These are phyloP conservation scores for Mycteria americana DNA, from an alignment of 2,797 vertebrate genomes.

Conservation along the genomic window DNA sequence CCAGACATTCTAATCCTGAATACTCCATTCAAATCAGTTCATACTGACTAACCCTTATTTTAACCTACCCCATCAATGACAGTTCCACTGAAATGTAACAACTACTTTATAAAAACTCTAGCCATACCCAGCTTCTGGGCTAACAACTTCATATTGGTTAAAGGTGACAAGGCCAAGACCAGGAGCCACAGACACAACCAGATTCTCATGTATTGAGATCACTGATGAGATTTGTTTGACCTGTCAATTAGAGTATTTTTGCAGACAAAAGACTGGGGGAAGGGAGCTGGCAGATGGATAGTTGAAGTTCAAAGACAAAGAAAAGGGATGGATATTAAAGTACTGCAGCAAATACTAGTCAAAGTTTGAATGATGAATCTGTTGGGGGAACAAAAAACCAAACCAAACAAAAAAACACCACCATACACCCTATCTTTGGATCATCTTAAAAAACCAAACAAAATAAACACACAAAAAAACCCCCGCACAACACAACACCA, in stretches of 20 bases:
- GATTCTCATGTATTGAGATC: constrained; percentile 43
- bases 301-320: neutral
- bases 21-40: neutral
- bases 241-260: constrained; percentile 48
- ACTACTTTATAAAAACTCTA: neutral
- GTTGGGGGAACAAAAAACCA: too few relatives aligned
- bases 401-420: neutral
- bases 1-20: neutral
- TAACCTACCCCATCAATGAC: neutral
- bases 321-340: neutral
- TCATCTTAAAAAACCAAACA: neutral
- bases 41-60: neutral
- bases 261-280: constrained; percentile 49
- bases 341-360: neutral
- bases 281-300: constrained; percentile 27
- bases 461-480: neutral
- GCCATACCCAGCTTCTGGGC: neutral
- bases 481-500: neutral
- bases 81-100: neutral
- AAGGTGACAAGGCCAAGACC: constrained; percentile 39
- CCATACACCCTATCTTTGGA: neutral
- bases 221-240: constrained; percentile 18
- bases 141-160: neutral
- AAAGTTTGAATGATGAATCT: neutral
- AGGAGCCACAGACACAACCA: neutral